A percentile compares a stretch with the other conserved stretches of the same genome.
These are phyloP conservation scores for Bellardia pandia DNA, from an alignment of 2,888 invertebrate species.

Conservation along the genomic window DNA sequence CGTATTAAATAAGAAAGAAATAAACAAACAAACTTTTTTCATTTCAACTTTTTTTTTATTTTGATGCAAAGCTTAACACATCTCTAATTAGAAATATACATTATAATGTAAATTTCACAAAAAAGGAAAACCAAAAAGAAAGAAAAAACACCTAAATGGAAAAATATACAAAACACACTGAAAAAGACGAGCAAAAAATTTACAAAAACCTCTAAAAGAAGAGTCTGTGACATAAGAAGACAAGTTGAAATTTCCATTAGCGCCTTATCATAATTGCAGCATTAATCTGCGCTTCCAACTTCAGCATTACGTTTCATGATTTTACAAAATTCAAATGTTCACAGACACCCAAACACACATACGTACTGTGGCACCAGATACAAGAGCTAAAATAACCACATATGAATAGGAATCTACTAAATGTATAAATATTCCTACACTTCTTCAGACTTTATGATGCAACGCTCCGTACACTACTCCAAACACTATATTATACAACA, in stretches of 20 bases:
- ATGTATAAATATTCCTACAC: conserved; percentile 22
- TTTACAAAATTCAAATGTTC: conserved; percentile 67
- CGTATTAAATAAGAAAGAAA: conserved; percentile 44
- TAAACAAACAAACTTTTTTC: conserved; percentile 63
- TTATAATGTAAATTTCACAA: conserved; percentile 66
- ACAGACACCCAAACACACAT: conserved; percentile 9
- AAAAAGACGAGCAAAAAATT: conserved; percentile 31
- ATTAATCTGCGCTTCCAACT: conserved; percentile 78
- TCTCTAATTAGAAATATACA: conserved; percentile 71
- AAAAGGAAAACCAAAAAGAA: conserved; percentile 20
- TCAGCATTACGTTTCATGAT: conserved; percentile 72
- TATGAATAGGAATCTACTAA: conserved; percentile 38
- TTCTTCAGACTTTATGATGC: conserved; percentile 20
- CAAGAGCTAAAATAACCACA: conserved; percentile 37
- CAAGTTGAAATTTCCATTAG: conserved; percentile 79
- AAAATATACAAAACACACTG: conserved; percentile 40
- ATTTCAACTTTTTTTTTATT: conserved; percentile 43
- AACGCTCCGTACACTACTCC: conserved; percentile 7
- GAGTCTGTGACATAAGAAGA: conserved; percentile 70
- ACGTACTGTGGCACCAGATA: background rate
- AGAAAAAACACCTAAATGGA: conserved; percentile 27
- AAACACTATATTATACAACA: conserved; percentile 25
- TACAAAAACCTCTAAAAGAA: conserved; percentile 53
- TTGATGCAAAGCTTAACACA: conserved; percentile 63
- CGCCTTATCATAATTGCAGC: conserved; percentile 80